These are phyloP conservation scores for Cavia aperea DNA, from an alignment of 2,113 vertebrate genomes.

Conservation along the genomic window DNA sequence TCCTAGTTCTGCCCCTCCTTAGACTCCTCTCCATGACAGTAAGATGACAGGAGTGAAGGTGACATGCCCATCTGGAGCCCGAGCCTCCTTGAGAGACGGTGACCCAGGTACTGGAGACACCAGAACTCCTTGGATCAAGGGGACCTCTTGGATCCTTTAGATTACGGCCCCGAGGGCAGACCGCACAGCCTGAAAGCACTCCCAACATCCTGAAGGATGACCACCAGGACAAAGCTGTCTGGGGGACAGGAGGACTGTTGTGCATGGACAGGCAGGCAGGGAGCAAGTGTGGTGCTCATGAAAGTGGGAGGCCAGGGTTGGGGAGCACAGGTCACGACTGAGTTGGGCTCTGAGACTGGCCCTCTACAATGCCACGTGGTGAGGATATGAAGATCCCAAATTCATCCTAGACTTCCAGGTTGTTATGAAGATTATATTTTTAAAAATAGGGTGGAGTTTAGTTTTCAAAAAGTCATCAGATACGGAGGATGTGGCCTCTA, in stretches of 20 bases:
- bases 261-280: background rate
- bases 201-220: background rate
- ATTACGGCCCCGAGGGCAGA: background rate
- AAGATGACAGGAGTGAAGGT: background rate
- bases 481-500: background rate
- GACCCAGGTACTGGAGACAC: too few species aligned
- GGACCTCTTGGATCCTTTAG: background rate
- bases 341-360: background rate
- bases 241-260: too few species aligned
- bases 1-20: background rate
- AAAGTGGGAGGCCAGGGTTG: background rate
- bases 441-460: background rate
- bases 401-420: background rate
- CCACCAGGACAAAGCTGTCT: background rate
- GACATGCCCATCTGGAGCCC: background rate
- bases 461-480: background rate
- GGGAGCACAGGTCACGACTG: background rate
- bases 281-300: background rate
- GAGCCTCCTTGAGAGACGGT: background rate
- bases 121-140: background rate
- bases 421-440: background rate
- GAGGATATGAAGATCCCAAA: background rate
- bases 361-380: background rate
- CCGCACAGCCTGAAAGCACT: background rate
- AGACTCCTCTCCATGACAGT: background rate